Percentiles rank a stretch among this genome's conserved stretches.
Conservation (phyloP, 2,888 invertebrate species). For the Tubiluchus corallicola region DNA sequence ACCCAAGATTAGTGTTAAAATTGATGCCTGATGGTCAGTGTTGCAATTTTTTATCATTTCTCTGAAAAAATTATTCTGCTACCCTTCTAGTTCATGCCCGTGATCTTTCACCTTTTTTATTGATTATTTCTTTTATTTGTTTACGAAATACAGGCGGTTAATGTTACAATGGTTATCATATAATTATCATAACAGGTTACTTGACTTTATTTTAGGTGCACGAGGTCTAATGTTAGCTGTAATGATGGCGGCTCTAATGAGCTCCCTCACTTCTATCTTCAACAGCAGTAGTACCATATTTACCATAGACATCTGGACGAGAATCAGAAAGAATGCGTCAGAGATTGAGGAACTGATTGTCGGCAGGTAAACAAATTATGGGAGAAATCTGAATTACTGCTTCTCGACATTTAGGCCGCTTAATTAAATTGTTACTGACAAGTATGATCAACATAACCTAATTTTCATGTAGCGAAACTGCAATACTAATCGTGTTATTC, state of each 20-base stretch:
- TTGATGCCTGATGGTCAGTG: slow-evolving; percentile 33
- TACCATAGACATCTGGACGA: slow-evolving; percentile 34
- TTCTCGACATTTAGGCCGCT: no score
- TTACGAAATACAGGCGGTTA: neutral
- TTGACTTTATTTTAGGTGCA: slow-evolving; percentile 27
- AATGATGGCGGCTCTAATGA: slow-evolving; percentile 35
- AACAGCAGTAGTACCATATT: slow-evolving; percentile 34
- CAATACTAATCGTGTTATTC: no score
- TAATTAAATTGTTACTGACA: no score
- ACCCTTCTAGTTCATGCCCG: no score
- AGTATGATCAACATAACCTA: no score
- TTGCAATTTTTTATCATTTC: slow-evolving; percentile 30
- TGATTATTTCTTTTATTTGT: no score
- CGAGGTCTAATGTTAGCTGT: slow-evolving; percentile 35
- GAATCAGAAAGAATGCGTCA: slow-evolving; percentile 25
- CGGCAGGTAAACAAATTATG: slow-evolving; percentile 24
- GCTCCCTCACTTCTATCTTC: slow-evolving; percentile 34
- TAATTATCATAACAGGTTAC: slow-evolving; percentile 13
- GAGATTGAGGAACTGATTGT: slow-evolving; percentile 33
- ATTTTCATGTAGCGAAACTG: no score
- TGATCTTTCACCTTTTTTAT: no score
- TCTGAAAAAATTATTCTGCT: no score
- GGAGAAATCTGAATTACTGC: no score
- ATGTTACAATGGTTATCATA: neutral
- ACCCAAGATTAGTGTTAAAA: slow-evolving; percentile 33